Percentiles rank a stretch among this genome's conserved stretches.
These are phyloP conservation scores for Micrasema longulum DNA, from an alignment of 1,140 invertebrate genomes.

Conservation along the genomic window DNA sequence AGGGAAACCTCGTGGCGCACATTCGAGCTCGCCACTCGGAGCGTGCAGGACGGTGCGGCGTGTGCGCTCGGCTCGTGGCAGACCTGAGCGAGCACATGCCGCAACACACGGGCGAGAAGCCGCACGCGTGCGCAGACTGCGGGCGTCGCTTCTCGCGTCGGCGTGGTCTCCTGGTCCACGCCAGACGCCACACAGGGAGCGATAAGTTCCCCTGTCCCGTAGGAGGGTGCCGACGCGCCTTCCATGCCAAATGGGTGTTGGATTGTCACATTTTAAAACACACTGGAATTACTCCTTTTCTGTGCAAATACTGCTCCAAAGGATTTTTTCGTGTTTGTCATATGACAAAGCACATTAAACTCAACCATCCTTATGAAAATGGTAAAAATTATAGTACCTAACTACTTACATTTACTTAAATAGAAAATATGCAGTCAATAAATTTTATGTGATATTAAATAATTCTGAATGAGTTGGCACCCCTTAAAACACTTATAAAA, in stretches of 20 bases:
- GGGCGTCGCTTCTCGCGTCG: conserved; percentile 30
- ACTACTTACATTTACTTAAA: too few species aligned
- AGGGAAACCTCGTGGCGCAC: conserved; percentile 11
- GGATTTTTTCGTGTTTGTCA: conserved; percentile 50
- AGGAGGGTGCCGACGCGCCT: conserved; percentile 39
- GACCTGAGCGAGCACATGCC: conserved; percentile 63
- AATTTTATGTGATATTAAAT: too few species aligned
- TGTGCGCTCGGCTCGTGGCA: conserved; percentile 35
- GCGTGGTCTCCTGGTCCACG: conserved; percentile 37
- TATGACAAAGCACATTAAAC: conserved; percentile 48
- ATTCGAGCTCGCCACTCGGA: conserved; percentile 58
- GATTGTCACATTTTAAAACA: conserved; percentile 51
- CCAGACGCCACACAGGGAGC: conserved; percentile 28
- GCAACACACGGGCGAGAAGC: conserved; percentile 56
- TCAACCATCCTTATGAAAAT: conserved; percentile 42
- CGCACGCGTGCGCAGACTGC: conserved; percentile 53
- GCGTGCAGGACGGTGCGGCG: conserved; percentile 35
- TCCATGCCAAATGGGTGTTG: conserved; percentile 46
- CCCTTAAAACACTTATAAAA: too few species aligned
- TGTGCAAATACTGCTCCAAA: conserved; percentile 49
- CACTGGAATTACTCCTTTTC: conserved; percentile 42
- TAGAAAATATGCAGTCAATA: too few species aligned
- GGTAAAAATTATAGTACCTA: too few species aligned
- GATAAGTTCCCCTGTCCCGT: conserved; percentile 43
- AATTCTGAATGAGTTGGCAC: too few species aligned